Percentiles rank a stretch among this genome's conserved stretches.
Evolutionary conservation across 2,888 invertebrate species (phyloP).

Genomic region (Pandemis heparana): DNA sequence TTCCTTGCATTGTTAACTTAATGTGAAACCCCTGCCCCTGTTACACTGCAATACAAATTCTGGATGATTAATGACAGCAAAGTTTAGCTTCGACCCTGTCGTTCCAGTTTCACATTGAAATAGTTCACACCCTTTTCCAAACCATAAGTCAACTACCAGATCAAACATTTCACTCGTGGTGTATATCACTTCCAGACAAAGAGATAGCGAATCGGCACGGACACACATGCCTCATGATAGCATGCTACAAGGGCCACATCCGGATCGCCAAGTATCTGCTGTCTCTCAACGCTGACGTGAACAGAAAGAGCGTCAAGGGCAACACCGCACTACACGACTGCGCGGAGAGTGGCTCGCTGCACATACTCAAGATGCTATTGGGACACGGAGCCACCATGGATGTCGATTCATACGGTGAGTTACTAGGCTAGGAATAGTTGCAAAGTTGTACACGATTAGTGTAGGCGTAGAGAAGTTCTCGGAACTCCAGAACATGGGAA

Average conservation of each 20-base stretch:
- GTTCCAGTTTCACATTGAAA: too few species aligned
- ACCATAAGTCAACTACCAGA: not conserved
- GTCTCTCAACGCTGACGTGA: constrained; percentile 94
- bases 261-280: constrained; percentile 96
- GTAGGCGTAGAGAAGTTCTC: too few species aligned
- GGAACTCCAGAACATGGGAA: too few species aligned
- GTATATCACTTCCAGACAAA: constrained; percentile 88
- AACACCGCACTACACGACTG: constrained; percentile 99
- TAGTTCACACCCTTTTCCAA: not conserved
- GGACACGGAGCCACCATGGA: constrained; percentile 96
- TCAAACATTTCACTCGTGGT: too few species aligned
- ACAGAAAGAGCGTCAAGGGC: constrained; percentile 95
- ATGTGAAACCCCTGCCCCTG: too few species aligned
- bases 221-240: constrained; percentile 99
- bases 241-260: constrained; percentile 97
- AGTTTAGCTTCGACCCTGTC: too few species aligned
- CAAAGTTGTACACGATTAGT: too few species aligned
- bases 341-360: constrained; percentile 97
- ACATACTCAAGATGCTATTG: constrained; percentile 95
- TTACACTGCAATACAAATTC: too few species aligned
- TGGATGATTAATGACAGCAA: too few species aligned
- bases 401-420: constrained; percentile 95
- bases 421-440: too few species aligned
- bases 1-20: too few species aligned
- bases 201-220: constrained; percentile 98